Evolutionary conservation across 2,113 vertebrate species (phyloP).

Genomic region (Origma solitaria): DNA sequence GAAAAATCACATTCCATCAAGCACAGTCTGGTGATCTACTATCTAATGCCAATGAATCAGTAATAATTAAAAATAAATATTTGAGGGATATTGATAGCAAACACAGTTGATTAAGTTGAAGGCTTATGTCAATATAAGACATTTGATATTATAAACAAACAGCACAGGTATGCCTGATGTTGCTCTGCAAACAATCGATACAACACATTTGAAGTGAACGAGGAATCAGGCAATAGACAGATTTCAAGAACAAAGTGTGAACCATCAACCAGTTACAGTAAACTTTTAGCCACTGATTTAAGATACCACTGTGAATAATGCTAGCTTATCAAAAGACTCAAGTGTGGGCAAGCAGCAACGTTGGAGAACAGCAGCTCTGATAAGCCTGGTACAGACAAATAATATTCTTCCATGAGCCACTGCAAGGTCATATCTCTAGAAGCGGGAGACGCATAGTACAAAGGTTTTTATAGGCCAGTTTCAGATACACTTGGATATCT

Average conservation of each 20-base stretch:
- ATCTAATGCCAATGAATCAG: not conserved
- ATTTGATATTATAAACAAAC: not conserved
- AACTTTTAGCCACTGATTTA: not conserved
- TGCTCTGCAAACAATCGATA: not conserved
- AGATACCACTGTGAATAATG: not conserved
- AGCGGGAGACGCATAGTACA: not conserved
- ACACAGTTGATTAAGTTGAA: not conserved
- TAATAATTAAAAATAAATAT: constrained; percentile 1
- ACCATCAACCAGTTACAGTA: not conserved
- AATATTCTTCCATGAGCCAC: not conserved
- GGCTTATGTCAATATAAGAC: not conserved
- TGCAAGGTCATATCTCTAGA: not conserved
- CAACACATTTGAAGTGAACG: not conserved
- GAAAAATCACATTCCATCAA: not conserved
- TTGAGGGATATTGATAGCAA: not conserved
- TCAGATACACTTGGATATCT: not conserved
- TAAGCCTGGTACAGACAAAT: not conserved
- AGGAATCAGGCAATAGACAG: not conserved
- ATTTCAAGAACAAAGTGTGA: not conserved
- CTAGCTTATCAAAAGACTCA: not conserved
- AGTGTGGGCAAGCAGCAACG: not conserved
- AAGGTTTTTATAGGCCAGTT: not conserved
- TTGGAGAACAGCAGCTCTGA: not conserved
- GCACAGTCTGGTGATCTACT: not conserved
- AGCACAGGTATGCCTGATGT: not conserved